phyloP scores from a whole-genome alignment of 2,888 invertebrate species.

The Cepaea hortensis region DNA sequence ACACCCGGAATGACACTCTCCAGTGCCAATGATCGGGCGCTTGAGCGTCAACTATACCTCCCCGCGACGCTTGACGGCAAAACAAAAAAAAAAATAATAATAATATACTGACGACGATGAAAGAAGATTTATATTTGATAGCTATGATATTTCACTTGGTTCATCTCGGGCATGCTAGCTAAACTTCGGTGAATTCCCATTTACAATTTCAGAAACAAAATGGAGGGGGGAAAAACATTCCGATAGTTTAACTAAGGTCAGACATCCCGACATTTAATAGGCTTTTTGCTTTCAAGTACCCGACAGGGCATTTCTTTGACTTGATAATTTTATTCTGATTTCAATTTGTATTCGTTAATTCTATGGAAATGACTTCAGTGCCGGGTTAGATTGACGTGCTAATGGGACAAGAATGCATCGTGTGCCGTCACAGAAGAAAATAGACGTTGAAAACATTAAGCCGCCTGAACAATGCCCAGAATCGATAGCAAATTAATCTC shows the following conservation, averaged over 20 bases:
- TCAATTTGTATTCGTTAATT: conserved; percentile 18
- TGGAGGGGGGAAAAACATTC: neutral
- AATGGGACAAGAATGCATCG: conserved; percentile 4
- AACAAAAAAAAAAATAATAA: no score
- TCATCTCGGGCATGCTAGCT: no score
- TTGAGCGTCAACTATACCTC: no score
- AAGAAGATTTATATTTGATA: no score
- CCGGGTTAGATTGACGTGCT: neutral
- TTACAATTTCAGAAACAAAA: no score
- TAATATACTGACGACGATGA: no score
- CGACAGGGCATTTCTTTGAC: neutral
- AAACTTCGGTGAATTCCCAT: no score
- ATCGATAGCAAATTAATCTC: conserved; percentile 25
- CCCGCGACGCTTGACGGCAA: no score
- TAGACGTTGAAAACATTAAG: neutral
- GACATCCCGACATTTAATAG: neutral
- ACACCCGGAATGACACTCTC: no score
- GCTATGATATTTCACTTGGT: no score
- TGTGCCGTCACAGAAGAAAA: conserved; percentile 3
- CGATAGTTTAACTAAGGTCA: neutral
- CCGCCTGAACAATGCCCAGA: neutral
- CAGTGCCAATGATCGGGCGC: no score
- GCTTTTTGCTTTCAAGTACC: neutral
- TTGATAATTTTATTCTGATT: neutral
- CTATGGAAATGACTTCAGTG: neutral